Evolutionary conservation across 2,113 vertebrate genomes (phyloP).

Genomic region (Dipodomys spectabilis): DNA sequence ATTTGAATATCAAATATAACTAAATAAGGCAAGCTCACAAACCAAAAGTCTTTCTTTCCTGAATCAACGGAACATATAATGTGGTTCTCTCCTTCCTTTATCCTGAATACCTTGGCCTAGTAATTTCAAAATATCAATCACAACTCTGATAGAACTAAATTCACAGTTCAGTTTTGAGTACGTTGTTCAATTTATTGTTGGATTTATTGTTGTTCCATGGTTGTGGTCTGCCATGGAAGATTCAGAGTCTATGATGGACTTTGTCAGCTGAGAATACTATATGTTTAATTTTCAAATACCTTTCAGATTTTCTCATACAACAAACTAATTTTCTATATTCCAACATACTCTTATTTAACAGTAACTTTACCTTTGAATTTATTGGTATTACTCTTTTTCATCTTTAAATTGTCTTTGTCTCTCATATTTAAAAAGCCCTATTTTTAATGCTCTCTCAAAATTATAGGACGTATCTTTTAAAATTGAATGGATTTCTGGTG

Average conservation of each 20-base stretch:
- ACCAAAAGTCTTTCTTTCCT: background rate
- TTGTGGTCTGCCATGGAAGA: background rate
- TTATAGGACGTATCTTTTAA: background rate
- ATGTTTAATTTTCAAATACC: slow-evolving; percentile 9
- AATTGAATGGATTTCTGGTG: background rate
- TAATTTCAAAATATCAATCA: background rate
- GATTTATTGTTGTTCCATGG: background rate
- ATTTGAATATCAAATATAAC: slow-evolving; percentile 33
- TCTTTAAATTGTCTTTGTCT: slow-evolving; percentile 8
- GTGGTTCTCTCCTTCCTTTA: background rate
- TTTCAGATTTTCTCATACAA: background rate
- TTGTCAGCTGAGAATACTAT: background rate
- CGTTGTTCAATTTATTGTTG: background rate
- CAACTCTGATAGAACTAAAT: background rate
- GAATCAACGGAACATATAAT: background rate
- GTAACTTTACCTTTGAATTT: slow-evolving; percentile 22
- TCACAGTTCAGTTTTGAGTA: slow-evolving; percentile 2
- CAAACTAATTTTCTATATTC: background rate
- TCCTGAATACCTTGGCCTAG: background rate
- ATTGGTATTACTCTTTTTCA: background rate
- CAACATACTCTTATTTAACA: background rate
- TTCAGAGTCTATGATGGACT: background rate
- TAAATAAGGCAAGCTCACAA: background rate
- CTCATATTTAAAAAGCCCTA: background rate
- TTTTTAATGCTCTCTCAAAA: no score